Conservation (phyloP, 2,113 vertebrate species). For the Pionites leucogaster region DNA sequence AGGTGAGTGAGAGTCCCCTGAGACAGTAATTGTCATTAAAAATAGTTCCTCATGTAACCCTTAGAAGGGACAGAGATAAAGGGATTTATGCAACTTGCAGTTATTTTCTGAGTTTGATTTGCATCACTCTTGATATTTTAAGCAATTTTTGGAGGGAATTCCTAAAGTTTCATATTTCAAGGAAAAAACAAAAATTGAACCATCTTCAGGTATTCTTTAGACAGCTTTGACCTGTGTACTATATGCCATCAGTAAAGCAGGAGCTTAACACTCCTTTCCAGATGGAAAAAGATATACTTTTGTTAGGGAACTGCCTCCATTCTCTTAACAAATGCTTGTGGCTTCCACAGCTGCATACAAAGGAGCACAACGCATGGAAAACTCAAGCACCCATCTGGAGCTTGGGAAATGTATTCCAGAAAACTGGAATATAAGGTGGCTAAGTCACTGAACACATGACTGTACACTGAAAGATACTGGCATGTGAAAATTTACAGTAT, state of each 20-base stretch:
- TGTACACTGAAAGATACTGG: neutral
- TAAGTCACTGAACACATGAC: neutral
- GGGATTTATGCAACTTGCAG: neutral
- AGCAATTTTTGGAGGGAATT: neutral
- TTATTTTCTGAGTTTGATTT: neutral
- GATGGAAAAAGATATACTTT: neutral
- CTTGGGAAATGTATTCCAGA: neutral
- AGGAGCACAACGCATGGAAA: neutral
- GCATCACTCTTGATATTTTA: neutral
- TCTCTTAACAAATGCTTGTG: neutral
- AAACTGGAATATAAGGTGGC: neutral
- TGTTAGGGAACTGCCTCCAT: neutral
- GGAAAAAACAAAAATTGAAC: neutral
- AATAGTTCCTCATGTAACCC: neutral
- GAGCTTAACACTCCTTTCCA: neutral
- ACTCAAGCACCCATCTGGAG: neutral
- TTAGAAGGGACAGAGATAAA: neutral
- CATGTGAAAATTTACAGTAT: neutral
- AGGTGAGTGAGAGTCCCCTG: neutral
- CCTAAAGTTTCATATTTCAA: neutral
- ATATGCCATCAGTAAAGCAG: neutral
- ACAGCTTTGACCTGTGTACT: rapidly evolving
- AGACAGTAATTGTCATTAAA: neutral
- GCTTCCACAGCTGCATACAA: neutral
- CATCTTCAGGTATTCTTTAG: neutral